Percentiles rank a stretch among this genome's conserved stretches.
These are phyloP conservation scores for Zootoca vivipara DNA, from an alignment of 2,113 vertebrate species.

Conservation along the genomic window DNA sequence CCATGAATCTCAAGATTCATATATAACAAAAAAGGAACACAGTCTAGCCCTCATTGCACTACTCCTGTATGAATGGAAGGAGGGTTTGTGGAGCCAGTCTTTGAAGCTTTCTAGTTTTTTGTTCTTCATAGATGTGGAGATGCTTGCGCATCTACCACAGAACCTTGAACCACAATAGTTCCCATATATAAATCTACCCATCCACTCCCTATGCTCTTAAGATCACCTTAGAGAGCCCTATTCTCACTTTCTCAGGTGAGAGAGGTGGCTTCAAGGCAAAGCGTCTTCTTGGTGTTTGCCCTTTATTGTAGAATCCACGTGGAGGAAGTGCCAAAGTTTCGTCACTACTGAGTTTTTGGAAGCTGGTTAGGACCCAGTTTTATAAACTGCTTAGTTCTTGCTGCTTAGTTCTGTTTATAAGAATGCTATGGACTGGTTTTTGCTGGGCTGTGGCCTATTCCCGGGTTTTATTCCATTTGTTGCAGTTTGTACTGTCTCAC, in stretches of 20 bases:
- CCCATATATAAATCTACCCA: not conserved
- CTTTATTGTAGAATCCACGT: not conserved
- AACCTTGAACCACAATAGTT: not conserved
- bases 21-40: not conserved
- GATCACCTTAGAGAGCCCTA: not conserved
- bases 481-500: not conserved
- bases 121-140: not conserved
- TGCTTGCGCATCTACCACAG: not conserved
- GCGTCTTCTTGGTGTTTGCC: not conserved
- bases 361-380: not conserved
- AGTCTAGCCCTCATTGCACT: not conserved
- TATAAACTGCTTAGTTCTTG: not conserved
- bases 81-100: not conserved
- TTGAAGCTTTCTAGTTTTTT: not conserved
- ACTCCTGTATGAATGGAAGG: not conserved
- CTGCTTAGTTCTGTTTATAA: not conserved
- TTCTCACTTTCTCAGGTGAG: not conserved
- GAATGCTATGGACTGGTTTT: not conserved
- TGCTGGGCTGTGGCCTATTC: not conserved
- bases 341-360: not conserved
- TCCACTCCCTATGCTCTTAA: not conserved
- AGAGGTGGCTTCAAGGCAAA: too few relatives aligned
- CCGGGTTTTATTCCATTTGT: not conserved
- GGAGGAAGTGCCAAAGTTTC: not conserved
- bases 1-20: not conserved